Percentiles rank a stretch among this genome's conserved stretches.
These are phyloP conservation scores for Kryptolebias marmoratus DNA, from an alignment of 2,113 vertebrate genomes.

Conservation along the genomic window DNA sequence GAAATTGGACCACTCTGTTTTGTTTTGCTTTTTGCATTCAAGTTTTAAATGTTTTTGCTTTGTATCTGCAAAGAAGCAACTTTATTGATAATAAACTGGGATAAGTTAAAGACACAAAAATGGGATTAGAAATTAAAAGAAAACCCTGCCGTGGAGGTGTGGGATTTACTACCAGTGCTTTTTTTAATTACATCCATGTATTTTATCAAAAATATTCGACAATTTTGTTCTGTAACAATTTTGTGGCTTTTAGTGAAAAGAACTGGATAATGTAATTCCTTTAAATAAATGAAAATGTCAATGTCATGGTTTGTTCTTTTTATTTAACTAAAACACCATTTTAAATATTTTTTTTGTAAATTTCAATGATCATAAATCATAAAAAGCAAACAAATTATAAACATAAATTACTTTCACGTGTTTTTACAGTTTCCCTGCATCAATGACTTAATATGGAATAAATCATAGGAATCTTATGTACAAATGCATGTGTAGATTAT, in stretches of 20 bases:
- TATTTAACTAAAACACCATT: neutral
- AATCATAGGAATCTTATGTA: too few species aligned
- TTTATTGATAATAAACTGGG: slow-evolving; percentile 6
- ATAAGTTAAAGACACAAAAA: neutral
- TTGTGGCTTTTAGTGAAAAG: neutral
- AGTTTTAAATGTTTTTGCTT: slow-evolving; percentile 16
- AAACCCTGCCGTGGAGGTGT: neutral
- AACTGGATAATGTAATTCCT: neutral
- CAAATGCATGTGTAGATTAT: too few species aligned
- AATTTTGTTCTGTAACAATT: too few species aligned
- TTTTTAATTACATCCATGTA: neutral
- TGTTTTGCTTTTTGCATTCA: slow-evolving; percentile 7
- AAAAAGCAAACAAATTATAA: too few species aligned
- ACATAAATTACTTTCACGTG: too few species aligned
- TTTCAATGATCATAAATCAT: neutral
- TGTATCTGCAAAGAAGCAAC: slow-evolving; percentile 14
- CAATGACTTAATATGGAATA: too few species aligned
- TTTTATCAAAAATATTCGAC: too few species aligned
- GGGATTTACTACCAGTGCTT: neutral
- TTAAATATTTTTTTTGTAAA: neutral
- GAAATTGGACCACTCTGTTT: slow-evolving; percentile 58
- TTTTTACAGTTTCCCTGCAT: too few species aligned
- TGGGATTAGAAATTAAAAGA: too few species aligned
- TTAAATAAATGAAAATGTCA: neutral
- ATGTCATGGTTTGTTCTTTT: too few species aligned